Conservation (phyloP, 1,140 invertebrate genomes). For the Cyphomyrmex costatus region DNA sequence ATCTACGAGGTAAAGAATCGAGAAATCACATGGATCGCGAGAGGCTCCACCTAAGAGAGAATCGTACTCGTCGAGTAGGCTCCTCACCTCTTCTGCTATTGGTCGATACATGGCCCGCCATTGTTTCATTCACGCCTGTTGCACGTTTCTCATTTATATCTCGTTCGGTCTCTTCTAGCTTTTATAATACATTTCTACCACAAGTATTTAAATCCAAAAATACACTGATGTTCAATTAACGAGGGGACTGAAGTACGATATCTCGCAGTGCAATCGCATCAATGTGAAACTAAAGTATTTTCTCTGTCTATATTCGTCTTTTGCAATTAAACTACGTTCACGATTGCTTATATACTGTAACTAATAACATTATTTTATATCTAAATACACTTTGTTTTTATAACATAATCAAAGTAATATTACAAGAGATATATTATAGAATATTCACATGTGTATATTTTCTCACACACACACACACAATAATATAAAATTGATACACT, state of each 20-base stretch:
- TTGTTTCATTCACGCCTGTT: constrained; percentile 80
- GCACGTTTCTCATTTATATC: constrained; percentile 77
- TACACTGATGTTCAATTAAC: constrained; percentile 6
- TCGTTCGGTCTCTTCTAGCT: constrained; percentile 58
- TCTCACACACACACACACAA: no score
- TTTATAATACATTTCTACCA: constrained; percentile 40
- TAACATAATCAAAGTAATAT: not conserved
- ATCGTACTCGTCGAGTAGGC: constrained; percentile 66
- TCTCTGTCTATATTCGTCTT: not conserved
- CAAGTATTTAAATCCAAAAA: not conserved
- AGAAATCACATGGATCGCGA: constrained; percentile 68
- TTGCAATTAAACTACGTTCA: not conserved
- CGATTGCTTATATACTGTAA: not conserved
- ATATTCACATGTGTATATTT: not conserved
- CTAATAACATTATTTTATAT: not conserved
- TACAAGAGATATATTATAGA: not conserved
- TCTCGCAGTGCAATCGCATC: not conserved
- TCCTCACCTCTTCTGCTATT: constrained; percentile 69
- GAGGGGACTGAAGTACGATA: not conserved
- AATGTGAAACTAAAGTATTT: constrained; percentile 3
- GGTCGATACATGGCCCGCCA: constrained; percentile 77
- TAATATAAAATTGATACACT: not conserved
- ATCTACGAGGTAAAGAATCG: constrained; percentile 51
- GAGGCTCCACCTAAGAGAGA: constrained; percentile 75
- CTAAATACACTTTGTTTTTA: not conserved